Evolutionary conservation across 2,113 vertebrate genomes (phyloP).

Genomic region (Pantherophis guttatus): DNA sequence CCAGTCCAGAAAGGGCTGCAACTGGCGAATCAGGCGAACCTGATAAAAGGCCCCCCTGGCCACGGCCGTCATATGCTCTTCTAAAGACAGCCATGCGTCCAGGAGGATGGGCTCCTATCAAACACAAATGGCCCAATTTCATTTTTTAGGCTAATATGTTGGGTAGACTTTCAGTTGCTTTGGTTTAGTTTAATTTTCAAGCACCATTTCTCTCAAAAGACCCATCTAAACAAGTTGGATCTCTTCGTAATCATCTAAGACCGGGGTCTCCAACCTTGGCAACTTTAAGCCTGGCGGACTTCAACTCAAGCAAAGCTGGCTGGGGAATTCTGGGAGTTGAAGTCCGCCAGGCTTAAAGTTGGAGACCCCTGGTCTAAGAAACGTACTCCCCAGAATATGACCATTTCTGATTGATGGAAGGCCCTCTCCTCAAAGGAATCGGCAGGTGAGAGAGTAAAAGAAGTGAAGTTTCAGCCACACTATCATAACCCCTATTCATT

Average conservation of each 20-base stretch:
- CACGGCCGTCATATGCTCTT: too few relatives aligned
- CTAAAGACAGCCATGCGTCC: too few relatives aligned
- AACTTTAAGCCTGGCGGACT: too few relatives aligned
- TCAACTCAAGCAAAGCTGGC: too few relatives aligned
- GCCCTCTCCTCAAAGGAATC: not conserved
- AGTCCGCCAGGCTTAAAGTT: too few relatives aligned
- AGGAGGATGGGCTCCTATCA: too few relatives aligned
- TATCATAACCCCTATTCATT: not conserved
- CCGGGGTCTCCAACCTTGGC: too few relatives aligned
- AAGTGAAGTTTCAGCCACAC: not conserved
- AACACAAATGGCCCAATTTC: not conserved
- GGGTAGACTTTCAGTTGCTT: not conserved
- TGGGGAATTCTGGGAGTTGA: too few relatives aligned
- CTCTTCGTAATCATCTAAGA: not conserved
- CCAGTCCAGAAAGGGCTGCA: too few relatives aligned
- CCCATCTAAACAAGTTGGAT: not conserved
- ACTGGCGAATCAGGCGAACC: too few relatives aligned
- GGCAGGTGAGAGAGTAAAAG: not conserved
- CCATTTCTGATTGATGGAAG: not conserved
- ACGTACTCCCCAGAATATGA: not conserved
- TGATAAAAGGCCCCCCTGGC: too few relatives aligned
- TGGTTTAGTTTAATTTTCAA: not conserved
- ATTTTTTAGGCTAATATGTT: not conserved
- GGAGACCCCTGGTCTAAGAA: not conserved
- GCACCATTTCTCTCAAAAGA: not conserved